phyloP scores from a whole-genome alignment of 2,113 vertebrate species.

The Aptenodytes patagonicus region DNA sequence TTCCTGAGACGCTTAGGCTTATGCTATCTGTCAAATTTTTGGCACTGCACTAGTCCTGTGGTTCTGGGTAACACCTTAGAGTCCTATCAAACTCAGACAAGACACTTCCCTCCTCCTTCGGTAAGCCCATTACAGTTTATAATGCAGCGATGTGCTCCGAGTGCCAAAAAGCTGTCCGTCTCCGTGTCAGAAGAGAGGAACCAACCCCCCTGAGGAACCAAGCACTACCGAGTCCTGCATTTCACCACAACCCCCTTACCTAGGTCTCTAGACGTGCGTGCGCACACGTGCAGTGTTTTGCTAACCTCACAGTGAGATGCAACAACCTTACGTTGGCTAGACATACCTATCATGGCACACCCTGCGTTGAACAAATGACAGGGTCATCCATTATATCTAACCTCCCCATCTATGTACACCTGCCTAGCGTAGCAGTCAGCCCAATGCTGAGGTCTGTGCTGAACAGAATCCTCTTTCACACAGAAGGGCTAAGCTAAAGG shows the following conservation, averaged over 20 bases:
- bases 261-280: fast-evolving
- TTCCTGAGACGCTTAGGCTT: neutral
- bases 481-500: neutral
- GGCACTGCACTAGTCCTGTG: neutral
- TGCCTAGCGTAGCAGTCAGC: neutral
- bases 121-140: neutral
- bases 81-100: fast-evolving
- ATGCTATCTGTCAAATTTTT: neutral
- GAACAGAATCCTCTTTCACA: neutral
- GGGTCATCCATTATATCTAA: neutral
- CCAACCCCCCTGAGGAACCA: neutral
- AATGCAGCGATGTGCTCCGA: fast-evolving
- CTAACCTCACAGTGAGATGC: neutral
- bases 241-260: neutral
- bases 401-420: neutral
- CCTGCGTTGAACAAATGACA: neutral
- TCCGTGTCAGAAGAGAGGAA: fast-evolving
- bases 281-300: neutral
- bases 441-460: neutral
- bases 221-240: neutral
- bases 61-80: neutral
- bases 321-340: neutral
- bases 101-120: neutral
- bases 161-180: neutral
- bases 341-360: neutral